These are phyloP conservation scores for Drosophila serrata DNA, from an alignment of 1,140 invertebrate genomes.

Conservation along the genomic window DNA sequence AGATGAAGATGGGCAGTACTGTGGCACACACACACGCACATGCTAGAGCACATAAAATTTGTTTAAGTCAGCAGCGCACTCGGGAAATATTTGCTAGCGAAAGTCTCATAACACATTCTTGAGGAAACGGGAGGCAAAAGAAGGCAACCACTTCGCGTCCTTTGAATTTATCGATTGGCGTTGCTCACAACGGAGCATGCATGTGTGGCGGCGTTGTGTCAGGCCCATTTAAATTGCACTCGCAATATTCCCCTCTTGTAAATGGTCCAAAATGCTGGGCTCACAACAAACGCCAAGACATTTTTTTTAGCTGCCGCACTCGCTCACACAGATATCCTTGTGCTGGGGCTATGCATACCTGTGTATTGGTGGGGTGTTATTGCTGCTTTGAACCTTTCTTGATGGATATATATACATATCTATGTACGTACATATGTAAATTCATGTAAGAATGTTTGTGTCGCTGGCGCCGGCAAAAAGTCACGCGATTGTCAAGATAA, in stretches of 20 bases:
- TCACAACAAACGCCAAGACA: slow-evolving; percentile 15
- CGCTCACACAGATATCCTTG: background rate
- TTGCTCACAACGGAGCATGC: slow-evolving; percentile 32
- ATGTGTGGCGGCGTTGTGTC: slow-evolving; percentile 15
- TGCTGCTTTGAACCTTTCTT: slow-evolving; percentile 37
- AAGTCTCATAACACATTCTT: slow-evolving; percentile 27
- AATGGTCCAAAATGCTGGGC: slow-evolving; percentile 29
- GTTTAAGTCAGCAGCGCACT: slow-evolving; percentile 63
- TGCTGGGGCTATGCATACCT: background rate
- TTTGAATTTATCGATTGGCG: slow-evolving; percentile 72
- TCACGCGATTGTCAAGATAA: slow-evolving; percentile 66
- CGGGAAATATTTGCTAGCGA: slow-evolving; percentile 19
- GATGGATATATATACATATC: slow-evolving; percentile 4
- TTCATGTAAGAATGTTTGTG: background rate
- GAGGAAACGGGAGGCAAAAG: background rate
- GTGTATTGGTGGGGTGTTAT: slow-evolving; percentile 16
- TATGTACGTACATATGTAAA: slow-evolving; percentile 4
- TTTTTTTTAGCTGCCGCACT: slow-evolving; percentile 11
- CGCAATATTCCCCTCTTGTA: slow-evolving; percentile 24
- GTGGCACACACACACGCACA: slow-evolving; percentile 4
- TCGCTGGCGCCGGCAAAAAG: slow-evolving; percentile 36
- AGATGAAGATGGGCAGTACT: background rate
- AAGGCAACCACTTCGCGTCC: slow-evolving; percentile 34
- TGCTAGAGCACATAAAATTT: slow-evolving; percentile 33
- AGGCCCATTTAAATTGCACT: slow-evolving; percentile 66